Percentiles rank a stretch among this genome's conserved stretches.
These are phyloP conservation scores for Drosophila simulans DNA, from an alignment of 1,140 invertebrate species.

Conservation along the genomic window DNA sequence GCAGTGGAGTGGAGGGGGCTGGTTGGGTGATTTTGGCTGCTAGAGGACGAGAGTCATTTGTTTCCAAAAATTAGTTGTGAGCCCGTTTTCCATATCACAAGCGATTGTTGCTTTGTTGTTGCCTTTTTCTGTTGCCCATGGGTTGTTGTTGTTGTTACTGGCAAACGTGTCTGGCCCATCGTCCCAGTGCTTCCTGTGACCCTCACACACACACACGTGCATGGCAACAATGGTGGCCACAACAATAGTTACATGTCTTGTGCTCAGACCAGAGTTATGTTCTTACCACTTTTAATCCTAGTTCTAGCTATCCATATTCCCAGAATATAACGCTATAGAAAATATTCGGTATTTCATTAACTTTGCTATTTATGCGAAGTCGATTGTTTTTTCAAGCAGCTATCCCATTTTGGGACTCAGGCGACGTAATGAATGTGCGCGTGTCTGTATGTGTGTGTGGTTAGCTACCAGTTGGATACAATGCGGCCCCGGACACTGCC, in stretches of 20 bases:
- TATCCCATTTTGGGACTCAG: slow-evolving; percentile 77
- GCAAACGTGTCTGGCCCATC: slow-evolving; percentile 61
- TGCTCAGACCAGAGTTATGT: too few relatives aligned
- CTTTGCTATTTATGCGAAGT: neutral
- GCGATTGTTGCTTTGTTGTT: slow-evolving; percentile 61
- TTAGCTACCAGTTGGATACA: slow-evolving; percentile 75
- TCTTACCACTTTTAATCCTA: too few relatives aligned
- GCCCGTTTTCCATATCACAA: slow-evolving; percentile 63
- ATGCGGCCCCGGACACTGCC: slow-evolving; percentile 54
- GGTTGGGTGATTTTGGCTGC: slow-evolving; percentile 6
- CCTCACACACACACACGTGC: slow-evolving; percentile 28
- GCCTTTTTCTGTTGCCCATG: slow-evolving; percentile 47
- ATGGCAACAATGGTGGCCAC: neutral
- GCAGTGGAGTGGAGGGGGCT: neutral
- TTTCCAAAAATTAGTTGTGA: slow-evolving; percentile 76
- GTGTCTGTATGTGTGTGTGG: slow-evolving; percentile 33
- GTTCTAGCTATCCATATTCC: too few relatives aligned
- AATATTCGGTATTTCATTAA: neutral
- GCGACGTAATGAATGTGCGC: slow-evolving; percentile 76
- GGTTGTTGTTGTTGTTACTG: slow-evolving; percentile 21
- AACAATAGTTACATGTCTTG: neutral
- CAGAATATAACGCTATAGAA: too few relatives aligned
- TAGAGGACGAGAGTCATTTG: slow-evolving; percentile 64
- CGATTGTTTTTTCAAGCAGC: neutral
- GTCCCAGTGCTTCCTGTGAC: slow-evolving; percentile 56